Evolutionary conservation across 2,888 invertebrate species (phyloP), one percentile per base, ranked within the genome.

Genomic region (Drosophila cognata): DNA sequence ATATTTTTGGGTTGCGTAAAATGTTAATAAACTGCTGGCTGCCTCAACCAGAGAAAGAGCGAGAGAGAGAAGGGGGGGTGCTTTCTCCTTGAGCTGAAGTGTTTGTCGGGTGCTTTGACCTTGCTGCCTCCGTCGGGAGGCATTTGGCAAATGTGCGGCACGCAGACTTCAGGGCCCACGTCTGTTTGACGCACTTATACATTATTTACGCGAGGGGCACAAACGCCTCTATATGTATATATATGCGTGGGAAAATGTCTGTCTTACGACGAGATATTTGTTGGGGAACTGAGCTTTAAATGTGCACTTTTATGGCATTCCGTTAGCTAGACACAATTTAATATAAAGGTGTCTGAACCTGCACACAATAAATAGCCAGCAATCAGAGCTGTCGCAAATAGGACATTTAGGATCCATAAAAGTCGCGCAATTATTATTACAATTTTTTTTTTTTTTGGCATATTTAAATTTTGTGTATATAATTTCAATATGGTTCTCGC

Each of bases 21-120:
- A 88, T 90, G 90, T 87, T 90, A 89, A 89, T 88, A 88, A 90
- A 90, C 86, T 81, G 77, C 69, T 55, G 57, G 48, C 16, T 51
- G 29, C 33, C 21, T 25, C 13, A 7, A 21, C 21, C 6, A 46
- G 21, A 21, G 7, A 6, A 13, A 25, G 4, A 46, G 7, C 4
- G 46, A 13, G 11, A 21, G 13, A 13, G n/a, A 18, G 18, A 38
- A 56, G 62, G 11, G 18, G 28, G 18, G 13, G 74, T 72, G 70
- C 48, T 55, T 38, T n/a, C 56, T 41, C n/a, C 41, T 71, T 66
- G 33, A 36, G 77, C 69, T 46, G 29, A 50, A 63, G 59, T 50
- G 64, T 74, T 84, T 89, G 75, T 68, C 75, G 85, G 82, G 86
- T 83, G 88, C 90, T 84, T 85, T 91, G 91, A 91, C 91, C 91